Evolutionary conservation across 2,888 invertebrate genomes (phyloP).

Genomic region (Drosophila prolongata): DNA sequence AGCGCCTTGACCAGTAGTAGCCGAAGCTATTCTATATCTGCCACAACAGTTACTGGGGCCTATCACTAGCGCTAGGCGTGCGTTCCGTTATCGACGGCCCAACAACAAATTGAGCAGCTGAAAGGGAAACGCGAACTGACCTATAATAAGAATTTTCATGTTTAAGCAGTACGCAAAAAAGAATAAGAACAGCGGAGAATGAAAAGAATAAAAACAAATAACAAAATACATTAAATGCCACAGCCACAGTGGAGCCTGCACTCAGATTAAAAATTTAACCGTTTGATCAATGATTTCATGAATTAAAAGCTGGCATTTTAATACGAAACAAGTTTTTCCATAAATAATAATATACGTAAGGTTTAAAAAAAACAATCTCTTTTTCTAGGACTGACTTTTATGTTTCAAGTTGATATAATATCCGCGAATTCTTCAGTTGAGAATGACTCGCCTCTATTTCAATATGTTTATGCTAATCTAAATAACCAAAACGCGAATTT

Average conservation of each 20-base stretch:
- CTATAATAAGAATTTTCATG: constrained; percentile 71
- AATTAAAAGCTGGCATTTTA: too few species aligned
- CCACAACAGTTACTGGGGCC: constrained; percentile 1
- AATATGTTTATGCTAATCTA: too few species aligned
- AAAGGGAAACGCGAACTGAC: constrained; percentile 76
- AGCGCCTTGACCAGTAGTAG: constrained; percentile 56
- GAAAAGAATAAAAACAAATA: constrained; percentile 7
- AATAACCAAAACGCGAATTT: too few species aligned
- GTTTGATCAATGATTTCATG: too few species aligned
- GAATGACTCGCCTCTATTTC: too few species aligned
- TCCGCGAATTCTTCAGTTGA: neutral
- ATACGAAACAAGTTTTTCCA: too few species aligned
- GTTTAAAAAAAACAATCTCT: too few species aligned
- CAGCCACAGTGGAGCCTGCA: constrained; percentile 9
- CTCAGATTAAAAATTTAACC: neutral
- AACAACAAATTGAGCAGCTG: constrained; percentile 46
- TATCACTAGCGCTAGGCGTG: constrained; percentile 22
- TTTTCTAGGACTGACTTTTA: neutral
- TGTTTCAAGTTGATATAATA: neutral
- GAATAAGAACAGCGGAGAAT: constrained; percentile 1
- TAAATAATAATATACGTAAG: too few species aligned
- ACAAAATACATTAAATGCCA: constrained; percentile 4
- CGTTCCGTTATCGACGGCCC: constrained; percentile 40
- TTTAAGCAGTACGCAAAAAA: constrained; percentile 37
- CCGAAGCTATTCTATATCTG: constrained; percentile 31